A percentile compares a stretch with the other conserved stretches of the same genome.
Evolutionary conservation across 2,797 vertebrate species (phyloP).

Genomic region (Gambelia wislizenii): DNA sequence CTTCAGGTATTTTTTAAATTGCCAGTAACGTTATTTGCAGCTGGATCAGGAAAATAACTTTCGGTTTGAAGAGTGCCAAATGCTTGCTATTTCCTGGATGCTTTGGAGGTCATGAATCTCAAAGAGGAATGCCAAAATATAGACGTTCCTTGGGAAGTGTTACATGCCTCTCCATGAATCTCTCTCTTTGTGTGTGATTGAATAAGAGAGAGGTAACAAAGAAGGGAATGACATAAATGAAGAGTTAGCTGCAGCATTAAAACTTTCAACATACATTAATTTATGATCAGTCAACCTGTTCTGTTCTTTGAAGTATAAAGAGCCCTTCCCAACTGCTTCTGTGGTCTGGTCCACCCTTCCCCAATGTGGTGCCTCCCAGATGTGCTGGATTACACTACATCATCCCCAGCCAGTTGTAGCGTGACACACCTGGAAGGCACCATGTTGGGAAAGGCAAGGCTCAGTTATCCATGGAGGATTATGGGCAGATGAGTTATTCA

Average conservation of each 20-base stretch:
- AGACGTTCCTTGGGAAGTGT: constrained; percentile 23
- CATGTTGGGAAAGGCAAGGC: background rate
- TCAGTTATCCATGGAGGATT: background rate
- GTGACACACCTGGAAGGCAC: background rate
- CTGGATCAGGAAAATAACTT: constrained; percentile 26
- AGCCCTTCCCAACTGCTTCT: background rate
- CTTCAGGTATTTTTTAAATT: constrained; percentile 56
- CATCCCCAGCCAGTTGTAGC: background rate
- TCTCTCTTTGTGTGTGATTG: background rate
- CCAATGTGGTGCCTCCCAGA: background rate
- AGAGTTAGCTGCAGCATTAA: constrained; percentile 1
- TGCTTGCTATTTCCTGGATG: constrained; percentile 46
- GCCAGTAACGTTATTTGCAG: constrained; percentile 31
- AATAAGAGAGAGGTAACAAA: background rate
- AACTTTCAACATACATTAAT: constrained; percentile 23
- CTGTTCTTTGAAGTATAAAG: background rate
- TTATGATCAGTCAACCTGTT: background rate
- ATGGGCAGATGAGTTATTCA: background rate
- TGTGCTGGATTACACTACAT: background rate
- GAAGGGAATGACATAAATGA: background rate
- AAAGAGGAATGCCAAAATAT: constrained; percentile 19
- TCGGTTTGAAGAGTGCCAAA: constrained; percentile 12
- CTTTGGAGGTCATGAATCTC: constrained; percentile 13
- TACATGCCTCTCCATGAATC: background rate
- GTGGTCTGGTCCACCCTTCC: background rate